These are phyloP conservation scores for Marmota monax DNA, from an alignment of 2,113 vertebrate genomes.

Conservation along the genomic window DNA sequence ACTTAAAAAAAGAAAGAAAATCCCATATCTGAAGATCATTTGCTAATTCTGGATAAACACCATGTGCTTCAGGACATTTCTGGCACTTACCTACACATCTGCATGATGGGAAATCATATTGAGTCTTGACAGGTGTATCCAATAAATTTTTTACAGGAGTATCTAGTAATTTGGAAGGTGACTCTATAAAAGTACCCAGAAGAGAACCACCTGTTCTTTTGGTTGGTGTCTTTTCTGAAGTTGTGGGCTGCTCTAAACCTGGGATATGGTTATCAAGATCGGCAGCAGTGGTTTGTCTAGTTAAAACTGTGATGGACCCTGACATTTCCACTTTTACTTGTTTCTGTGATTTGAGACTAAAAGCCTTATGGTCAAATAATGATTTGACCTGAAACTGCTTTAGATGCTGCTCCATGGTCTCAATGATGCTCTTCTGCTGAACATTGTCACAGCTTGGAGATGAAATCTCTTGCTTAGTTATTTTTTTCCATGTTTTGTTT, in stretches of 20 bases:
- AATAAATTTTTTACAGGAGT: conserved; percentile 93
- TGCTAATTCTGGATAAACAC: conserved; percentile 76
- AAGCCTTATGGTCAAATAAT: conserved; percentile 93
- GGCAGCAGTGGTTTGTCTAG: conserved; percentile 88
- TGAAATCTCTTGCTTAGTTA: conserved; percentile 93
- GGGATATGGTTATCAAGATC: conserved; percentile 84
- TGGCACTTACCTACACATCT: conserved; percentile 96
- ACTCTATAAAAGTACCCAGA: conserved; percentile 95
- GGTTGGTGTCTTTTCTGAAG: conserved; percentile 91
- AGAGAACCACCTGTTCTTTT: conserved; percentile 94
- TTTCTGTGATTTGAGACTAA: conserved; percentile 92
- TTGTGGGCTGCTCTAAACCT: conserved; percentile 84
- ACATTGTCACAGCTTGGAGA: conserved; percentile 86
- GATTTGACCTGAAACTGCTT: conserved; percentile 95
- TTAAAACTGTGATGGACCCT: conserved; percentile 92
- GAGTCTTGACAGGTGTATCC: conserved; percentile 96
- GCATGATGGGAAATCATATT: conserved; percentile 98
- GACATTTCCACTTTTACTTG: conserved; percentile 95
- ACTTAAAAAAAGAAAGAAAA: conserved; percentile 31
- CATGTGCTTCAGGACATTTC: conserved; percentile 46
- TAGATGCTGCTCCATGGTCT: conserved; percentile 96
- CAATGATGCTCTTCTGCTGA: conserved; percentile 93
- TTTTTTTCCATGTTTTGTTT: conserved; percentile 85
- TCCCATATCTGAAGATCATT: conserved; percentile 66
- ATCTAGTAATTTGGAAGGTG: conserved; percentile 94